Evolutionary conservation across 1,140 invertebrate genomes (phyloP).

Genomic region (Drosophila murphyi): DNA sequence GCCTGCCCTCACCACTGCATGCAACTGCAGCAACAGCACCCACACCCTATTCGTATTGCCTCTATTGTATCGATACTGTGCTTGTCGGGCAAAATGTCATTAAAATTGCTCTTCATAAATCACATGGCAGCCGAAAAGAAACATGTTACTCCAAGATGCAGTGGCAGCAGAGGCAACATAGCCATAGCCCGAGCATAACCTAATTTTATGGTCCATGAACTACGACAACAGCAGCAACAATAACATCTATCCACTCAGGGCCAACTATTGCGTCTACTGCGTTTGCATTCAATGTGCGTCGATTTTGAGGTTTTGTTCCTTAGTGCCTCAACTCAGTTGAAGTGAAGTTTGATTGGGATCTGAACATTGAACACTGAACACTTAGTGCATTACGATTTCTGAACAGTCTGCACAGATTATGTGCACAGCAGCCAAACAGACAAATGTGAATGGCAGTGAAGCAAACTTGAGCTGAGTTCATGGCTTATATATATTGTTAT

Average conservation of each 20-base stretch:
- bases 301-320: conserved; percentile 43
- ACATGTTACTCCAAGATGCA: conserved; percentile 45
- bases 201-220: conserved; percentile 82
- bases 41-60: conserved; percentile 34
- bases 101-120: conserved; percentile 84
- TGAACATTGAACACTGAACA: conserved; percentile 10
- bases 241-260: conserved; percentile 9
- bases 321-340: conserved; percentile 9
- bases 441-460: conserved; percentile 37
- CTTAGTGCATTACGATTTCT: conserved; percentile 75
- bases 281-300: conserved; percentile 39
- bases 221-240: conserved; percentile 16
- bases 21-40: conserved; percentile 35
- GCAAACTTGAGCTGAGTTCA: conserved; percentile 21
- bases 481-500: conserved; percentile 16
- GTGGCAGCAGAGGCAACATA: conserved; percentile 28
- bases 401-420: conserved; percentile 54
- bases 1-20: conserved; percentile 10
- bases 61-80: conserved; percentile 65
- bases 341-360: conserved; percentile 66
- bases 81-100: conserved; percentile 77
- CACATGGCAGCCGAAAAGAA: conserved; percentile 64
- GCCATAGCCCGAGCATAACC: conserved; percentile 71
- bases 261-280: conserved; percentile 30
- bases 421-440: conserved; percentile 28